A percentile compares a stretch with the other conserved stretches of the same genome.
Conservation (phyloP, 2,888 invertebrate species). For the Apocheima hispidaria region DNA sequence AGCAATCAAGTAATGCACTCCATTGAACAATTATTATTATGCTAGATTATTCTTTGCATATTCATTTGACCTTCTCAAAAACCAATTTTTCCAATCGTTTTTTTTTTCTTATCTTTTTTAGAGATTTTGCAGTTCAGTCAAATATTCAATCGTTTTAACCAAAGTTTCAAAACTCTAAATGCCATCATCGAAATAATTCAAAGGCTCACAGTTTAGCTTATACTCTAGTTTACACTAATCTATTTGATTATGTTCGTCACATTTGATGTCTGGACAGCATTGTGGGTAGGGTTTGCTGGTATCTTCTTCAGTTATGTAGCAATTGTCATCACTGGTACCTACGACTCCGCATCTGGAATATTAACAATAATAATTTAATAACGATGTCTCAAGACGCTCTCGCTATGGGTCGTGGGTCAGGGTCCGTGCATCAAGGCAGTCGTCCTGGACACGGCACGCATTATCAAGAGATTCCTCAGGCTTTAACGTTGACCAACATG, state of each 20-base stretch:
- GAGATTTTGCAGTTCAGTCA: not conserved
- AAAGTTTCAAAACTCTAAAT: constrained; percentile 20
- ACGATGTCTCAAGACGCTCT: too few relatives aligned
- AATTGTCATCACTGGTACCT: constrained; percentile 53
- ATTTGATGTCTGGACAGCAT: constrained; percentile 65
- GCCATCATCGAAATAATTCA: constrained; percentile 45
- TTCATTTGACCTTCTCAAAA: not conserved
- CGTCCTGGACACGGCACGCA: too few relatives aligned
- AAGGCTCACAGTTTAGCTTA: constrained; percentile 38
- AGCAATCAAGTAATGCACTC: too few relatives aligned
- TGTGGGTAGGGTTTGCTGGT: constrained; percentile 62
- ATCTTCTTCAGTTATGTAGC: constrained; percentile 59
- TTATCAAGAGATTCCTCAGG: too few relatives aligned
- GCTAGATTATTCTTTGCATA: not conserved
- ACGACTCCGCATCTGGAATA: constrained; percentile 67
- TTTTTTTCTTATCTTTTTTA: too few relatives aligned
- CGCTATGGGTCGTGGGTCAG: too few relatives aligned
- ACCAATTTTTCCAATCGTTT: too few relatives aligned
- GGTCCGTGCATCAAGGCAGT: too few relatives aligned
- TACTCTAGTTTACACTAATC: constrained; percentile 30
- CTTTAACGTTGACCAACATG: too few relatives aligned
- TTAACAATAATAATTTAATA: constrained; percentile 19
- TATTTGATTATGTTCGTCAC: constrained; percentile 65
- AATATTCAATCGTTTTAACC: not conserved
- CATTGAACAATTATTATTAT: too few relatives aligned